phyloP scores from a whole-genome alignment of 2,888 invertebrate species.

The Drosophila tripunctata region DNA sequence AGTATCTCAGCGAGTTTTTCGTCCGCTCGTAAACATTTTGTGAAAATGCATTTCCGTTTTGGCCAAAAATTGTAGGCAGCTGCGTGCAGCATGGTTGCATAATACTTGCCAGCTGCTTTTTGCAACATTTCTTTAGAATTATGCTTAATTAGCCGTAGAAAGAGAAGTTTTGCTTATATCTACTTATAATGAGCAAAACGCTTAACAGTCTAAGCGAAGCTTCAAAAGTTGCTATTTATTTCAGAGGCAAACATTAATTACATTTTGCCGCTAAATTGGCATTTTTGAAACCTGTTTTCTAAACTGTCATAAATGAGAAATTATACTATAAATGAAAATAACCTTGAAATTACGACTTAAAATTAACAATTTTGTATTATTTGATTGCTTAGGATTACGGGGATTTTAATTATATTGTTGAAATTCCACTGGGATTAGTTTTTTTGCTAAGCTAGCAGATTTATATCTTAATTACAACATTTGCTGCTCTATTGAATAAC shows the following conservation, averaged over 20 bases:
- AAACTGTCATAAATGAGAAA: not conserved
- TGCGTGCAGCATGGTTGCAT: constrained; percentile 16
- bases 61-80: constrained; percentile 18
- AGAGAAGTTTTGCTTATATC: constrained; percentile 10
- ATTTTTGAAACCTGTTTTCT: constrained; percentile 34
- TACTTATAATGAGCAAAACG: not conserved
- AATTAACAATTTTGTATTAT: not conserved
- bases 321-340: not conserved
- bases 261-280: constrained; percentile 17
- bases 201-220: constrained; percentile 40
- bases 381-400: not conserved
- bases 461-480: too few relatives aligned
- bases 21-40: constrained; percentile 19
- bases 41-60: constrained; percentile 43
- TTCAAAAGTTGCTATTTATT: constrained; percentile 22
- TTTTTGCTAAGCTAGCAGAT: not conserved
- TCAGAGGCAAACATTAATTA: constrained; percentile 20
- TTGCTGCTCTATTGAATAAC: not conserved
- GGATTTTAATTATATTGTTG: not conserved
- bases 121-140: constrained; percentile 19
- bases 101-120: constrained; percentile 41
- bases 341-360: constrained; percentile 43
- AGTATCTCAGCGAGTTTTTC: constrained; percentile 34
- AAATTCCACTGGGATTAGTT: not conserved
- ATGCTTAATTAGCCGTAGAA: constrained; percentile 33